Evolutionary conservation across 2,888 invertebrate species (phyloP).

Genomic region (Ligdia adustata): DNA sequence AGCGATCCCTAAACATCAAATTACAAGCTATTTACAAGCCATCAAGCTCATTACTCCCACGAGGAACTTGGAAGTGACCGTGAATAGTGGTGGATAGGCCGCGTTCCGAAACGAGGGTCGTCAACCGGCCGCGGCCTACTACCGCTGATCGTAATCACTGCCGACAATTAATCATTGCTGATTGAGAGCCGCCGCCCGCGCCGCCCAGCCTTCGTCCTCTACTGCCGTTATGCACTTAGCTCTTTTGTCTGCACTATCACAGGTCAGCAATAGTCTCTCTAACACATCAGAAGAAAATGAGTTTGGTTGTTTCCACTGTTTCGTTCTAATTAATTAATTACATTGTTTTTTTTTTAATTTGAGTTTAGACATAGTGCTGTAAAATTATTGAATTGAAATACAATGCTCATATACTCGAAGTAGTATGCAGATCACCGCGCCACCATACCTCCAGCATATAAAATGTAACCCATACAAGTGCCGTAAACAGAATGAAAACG

Average conservation of each 20-base stretch:
- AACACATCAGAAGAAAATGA: background rate
- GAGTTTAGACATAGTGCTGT: too few species aligned
- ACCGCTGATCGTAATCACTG: slow-evolving; percentile 9
- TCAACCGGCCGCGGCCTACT: slow-evolving; percentile 28
- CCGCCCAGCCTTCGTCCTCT: too few species aligned
- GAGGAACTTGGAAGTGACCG: slow-evolving; percentile 11
- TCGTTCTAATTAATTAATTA: too few species aligned
- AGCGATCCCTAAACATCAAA: too few species aligned
- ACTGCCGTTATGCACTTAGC: slow-evolving; percentile 12
- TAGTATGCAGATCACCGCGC: background rate
- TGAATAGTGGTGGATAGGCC: slow-evolving; percentile 37
- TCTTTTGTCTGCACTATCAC: background rate
- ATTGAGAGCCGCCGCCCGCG: background rate
- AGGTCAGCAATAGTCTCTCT: background rate
- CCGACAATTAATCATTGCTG: slow-evolving; percentile 12
- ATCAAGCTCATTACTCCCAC: too few species aligned
- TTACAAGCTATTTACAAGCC: too few species aligned
- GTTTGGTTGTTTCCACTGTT: too few species aligned
- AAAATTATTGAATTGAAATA: too few species aligned
- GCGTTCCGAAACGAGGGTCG: slow-evolving; percentile 41
- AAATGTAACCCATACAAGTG: slow-evolving; percentile 23
- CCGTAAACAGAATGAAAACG: slow-evolving; percentile 3
- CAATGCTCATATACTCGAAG: too few species aligned
- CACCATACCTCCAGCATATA: background rate
- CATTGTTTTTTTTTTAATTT: too few species aligned